Percentiles rank a stretch among this genome's conserved stretches.
These are phyloP conservation scores for Mormyrus hasselquistii DNA, from an alignment of 2,797 vertebrate species.

Conservation along the genomic window DNA sequence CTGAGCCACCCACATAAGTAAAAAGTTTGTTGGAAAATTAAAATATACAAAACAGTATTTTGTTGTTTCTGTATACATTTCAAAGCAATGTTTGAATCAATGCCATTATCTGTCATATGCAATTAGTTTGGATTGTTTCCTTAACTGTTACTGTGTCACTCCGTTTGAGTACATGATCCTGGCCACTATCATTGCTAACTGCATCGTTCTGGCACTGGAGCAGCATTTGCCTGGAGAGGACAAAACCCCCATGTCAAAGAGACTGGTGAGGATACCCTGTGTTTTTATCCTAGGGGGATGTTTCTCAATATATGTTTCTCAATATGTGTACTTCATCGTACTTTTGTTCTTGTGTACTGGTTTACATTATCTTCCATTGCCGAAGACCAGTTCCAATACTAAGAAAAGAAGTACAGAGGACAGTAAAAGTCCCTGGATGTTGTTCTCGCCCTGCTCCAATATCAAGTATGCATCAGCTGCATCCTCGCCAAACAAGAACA, in stretches of 20 bases:
- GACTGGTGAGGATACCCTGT: conserved; percentile 71
- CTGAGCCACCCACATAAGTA: neutral
- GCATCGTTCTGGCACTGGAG: conserved; percentile 90
- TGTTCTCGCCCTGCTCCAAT: neutral
- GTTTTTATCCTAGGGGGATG: neutral
- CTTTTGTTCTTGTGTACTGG: neutral
- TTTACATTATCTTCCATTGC: neutral
- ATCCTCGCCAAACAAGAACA: neutral
- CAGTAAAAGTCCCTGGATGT: neutral
- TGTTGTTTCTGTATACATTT: neutral
- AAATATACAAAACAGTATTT: neutral
- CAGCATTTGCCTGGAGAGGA: conserved; percentile 96
- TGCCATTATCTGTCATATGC: neutral
- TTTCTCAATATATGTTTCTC: neutral
- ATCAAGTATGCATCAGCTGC: neutral
- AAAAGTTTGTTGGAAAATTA: neutral
- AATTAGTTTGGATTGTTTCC: conserved; percentile 42
- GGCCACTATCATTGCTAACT: conserved; percentile 97
- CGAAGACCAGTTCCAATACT: neutral
- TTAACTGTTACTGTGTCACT: conserved; percentile 72
- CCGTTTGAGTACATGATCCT: conserved; percentile 99
- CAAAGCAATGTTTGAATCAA: neutral
- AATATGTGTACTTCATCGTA: neutral
- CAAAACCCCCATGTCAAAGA: conserved; percentile 96
- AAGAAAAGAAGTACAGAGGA: neutral